Conservation (phyloP, 1,140 invertebrate species). For the Agraylea sexmaculata region DNA sequence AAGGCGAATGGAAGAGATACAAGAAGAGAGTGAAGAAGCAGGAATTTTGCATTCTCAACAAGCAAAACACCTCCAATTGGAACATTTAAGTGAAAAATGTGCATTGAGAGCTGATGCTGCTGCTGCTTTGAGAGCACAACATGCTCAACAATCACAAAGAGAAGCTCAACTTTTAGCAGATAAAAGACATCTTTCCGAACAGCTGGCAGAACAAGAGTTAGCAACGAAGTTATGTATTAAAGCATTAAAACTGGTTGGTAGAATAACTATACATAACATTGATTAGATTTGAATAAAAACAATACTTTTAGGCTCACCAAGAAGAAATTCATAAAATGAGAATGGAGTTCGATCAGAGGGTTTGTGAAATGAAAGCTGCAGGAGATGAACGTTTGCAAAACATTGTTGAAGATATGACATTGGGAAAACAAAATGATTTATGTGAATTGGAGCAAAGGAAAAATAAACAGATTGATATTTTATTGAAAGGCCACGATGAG, state of each 20-base stretch:
- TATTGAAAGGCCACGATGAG: slow-evolving; percentile 74
- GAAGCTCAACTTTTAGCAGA: slow-evolving; percentile 68
- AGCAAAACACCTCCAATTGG: slow-evolving; percentile 15
- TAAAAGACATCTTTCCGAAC: slow-evolving; percentile 60
- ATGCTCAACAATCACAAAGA: slow-evolving; percentile 60
- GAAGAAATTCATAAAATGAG: slow-evolving; percentile 43
- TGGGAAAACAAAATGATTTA: slow-evolving; percentile 62
- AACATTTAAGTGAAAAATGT: slow-evolving; percentile 23
- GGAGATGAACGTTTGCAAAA: slow-evolving; percentile 67
- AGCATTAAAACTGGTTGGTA: slow-evolving; percentile 52
- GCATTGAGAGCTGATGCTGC: slow-evolving; percentile 52
- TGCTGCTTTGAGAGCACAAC: slow-evolving; percentile 59
- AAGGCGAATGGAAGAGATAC: slow-evolving; percentile 14
- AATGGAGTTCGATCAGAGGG: slow-evolving; percentile 59
- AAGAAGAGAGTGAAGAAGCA: slow-evolving; percentile 31
- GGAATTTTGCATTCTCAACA: slow-evolving; percentile 13
- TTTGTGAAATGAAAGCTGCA: slow-evolving; percentile 66
- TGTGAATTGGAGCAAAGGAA: slow-evolving; percentile 82
- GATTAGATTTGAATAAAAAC: slow-evolving; percentile 1
- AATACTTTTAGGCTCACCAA: slow-evolving; percentile 7
- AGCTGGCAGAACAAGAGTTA: slow-evolving; percentile 60
- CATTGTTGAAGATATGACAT: slow-evolving; percentile 59
- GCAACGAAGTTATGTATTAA: slow-evolving; percentile 56
- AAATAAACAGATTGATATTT: slow-evolving; percentile 68
- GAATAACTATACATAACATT: slow-evolving; percentile 12